phyloP scores from a whole-genome alignment of 2,888 invertebrate genomes.

The Nephrocerus scutellatus region DNA sequence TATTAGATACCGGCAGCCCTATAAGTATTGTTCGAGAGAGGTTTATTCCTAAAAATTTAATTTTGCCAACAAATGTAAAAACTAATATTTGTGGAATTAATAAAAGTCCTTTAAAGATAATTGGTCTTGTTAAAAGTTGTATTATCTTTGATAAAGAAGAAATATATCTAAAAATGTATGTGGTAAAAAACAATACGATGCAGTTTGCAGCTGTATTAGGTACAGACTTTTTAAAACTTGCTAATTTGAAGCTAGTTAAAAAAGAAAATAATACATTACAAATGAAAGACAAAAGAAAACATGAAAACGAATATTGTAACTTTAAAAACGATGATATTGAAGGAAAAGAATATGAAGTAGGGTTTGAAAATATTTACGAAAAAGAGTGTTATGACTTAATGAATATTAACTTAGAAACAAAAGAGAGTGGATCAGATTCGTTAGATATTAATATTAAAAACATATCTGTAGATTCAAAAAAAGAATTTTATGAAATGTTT shows the following conservation, averaged over 20 bases:
- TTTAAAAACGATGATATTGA: too few species aligned
- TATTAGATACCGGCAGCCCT: conserved; percentile 20
- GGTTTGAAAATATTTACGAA: too few species aligned
- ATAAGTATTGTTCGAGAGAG: conserved; percentile 13
- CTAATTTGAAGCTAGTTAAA: conserved; percentile 12
- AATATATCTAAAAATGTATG: conserved; percentile 15
- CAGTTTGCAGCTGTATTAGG: conserved; percentile 14
- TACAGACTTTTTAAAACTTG: conserved; percentile 14
- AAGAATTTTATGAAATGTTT: too few species aligned
- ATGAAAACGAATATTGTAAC: too few species aligned
- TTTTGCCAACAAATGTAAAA: too few species aligned
- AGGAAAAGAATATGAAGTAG: too few species aligned
- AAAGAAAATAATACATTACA: conserved; percentile 6
- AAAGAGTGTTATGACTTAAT: too few species aligned
- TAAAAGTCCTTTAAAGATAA: conserved; percentile 8
- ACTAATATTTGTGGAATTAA: conserved; percentile 13
- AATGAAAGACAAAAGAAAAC: too few species aligned
- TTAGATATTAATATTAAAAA: too few species aligned
- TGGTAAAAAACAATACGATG: conserved; percentile 19
- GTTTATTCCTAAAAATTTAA: conserved; percentile 13
- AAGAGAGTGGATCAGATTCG: too few species aligned
- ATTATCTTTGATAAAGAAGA: conserved; percentile 9
- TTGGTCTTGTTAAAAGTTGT: conserved; percentile 11
- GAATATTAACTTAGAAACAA: too few species aligned
- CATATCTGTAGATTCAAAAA: too few species aligned